These are phyloP conservation scores for Pseudocheirus occidentalis DNA, from an alignment of 2,797 vertebrate species.

Conservation along the genomic window DNA sequence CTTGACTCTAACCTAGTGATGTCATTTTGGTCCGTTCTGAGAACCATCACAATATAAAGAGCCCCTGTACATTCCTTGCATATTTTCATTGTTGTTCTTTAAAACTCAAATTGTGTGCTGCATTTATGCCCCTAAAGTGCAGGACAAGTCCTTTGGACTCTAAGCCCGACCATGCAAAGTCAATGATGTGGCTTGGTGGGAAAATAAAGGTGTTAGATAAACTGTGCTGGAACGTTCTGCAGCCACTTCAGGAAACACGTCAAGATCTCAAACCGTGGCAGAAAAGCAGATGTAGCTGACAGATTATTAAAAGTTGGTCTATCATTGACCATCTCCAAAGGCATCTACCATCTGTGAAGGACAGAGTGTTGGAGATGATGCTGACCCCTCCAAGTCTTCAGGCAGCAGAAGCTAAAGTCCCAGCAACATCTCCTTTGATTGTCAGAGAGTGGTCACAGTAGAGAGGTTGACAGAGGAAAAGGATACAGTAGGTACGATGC, in stretches of 20 bases:
- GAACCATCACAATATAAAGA: background rate
- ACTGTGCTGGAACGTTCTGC: background rate
- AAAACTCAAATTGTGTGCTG: background rate
- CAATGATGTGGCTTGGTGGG: background rate
- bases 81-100: background rate
- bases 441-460: background rate
- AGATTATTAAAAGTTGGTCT: background rate
- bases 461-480: background rate
- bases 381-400: background rate
- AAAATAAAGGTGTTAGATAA: background rate
- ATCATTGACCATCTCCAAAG: background rate
- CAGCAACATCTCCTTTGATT: background rate
- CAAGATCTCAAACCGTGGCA: background rate
- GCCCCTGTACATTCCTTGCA: background rate
- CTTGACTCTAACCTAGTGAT: too few species aligned
- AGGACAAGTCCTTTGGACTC: background rate
- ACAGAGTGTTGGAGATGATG: background rate
- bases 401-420: background rate
- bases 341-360: background rate
- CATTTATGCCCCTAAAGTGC: background rate
- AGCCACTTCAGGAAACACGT: background rate
- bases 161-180: background rate
- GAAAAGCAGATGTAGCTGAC: background rate
- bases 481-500: too few species aligned
- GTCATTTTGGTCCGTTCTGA: too few species aligned